Evolutionary conservation across 2,888 invertebrate species (phyloP), one percentile per base, ranked within the genome.

Genomic region (Scelioninae gen. 2): DNA sequence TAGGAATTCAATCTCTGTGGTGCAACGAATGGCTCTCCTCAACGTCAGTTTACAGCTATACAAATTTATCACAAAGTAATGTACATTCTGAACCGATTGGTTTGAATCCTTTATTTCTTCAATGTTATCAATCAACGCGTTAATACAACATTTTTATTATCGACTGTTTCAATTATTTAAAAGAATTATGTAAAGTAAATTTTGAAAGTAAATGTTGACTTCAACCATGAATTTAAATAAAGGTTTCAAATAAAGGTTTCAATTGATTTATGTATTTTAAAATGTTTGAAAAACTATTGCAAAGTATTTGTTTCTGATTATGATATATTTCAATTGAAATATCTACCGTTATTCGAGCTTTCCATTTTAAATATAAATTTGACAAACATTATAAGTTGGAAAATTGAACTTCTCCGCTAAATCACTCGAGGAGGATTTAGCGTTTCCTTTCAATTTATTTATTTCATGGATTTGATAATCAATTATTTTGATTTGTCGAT

Each of bases 1-100:
- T 80, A 81, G 75, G 73, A 81, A 81, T 80, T 74, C 77, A 78
- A 73, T 76, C 67, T 53, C 63, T 72, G 61, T 68, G 67, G 74
- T 75, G 65, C 73, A 76, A 76, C 61, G 68, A 57, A 64, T 61
- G 35, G 37, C 55, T 65, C 35, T 65, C 35, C 41, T 58, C 50
- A 52, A 63, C 53, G 48, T 9, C 25, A 19, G 16, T 55, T 64
- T 31, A 61, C 64, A 33, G 65, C 65, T 74, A 61, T 64, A 70
- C 60, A 74, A 60, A 50, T 60, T 64, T 72, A 74, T 70, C 64
- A 75, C 68, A 72, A 60, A 63, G 43, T 60, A 58, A 64, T 57
- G 48, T 39, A 72, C 58, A 72, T 46, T 48, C 63, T 16, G 33
- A 18, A 33, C 18, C 33, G 22, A 35, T 60, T 46, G 15, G 39